These are phyloP conservation scores for Benitochromis conjunctus DNA, from an alignment of 2,113 vertebrate species.

Conservation along the genomic window DNA sequence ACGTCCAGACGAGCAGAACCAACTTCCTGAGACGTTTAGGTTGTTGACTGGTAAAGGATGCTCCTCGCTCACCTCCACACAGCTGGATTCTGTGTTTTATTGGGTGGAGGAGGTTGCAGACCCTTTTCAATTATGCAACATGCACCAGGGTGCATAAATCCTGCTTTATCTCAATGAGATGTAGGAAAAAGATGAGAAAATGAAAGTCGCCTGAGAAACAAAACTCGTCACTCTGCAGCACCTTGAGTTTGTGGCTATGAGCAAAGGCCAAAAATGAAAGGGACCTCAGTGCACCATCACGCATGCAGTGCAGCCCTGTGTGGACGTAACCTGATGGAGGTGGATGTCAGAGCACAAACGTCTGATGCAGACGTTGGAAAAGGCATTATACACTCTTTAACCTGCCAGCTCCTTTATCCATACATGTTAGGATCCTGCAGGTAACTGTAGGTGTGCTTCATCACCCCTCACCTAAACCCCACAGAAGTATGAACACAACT, in stretches of 20 bases:
- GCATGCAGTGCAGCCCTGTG: too few species aligned
- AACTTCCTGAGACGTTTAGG: neutral
- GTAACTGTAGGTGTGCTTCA: neutral
- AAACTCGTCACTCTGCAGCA: neutral
- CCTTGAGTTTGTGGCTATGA: neutral
- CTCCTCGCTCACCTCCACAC: neutral
- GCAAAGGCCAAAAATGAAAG: neutral
- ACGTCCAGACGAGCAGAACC: neutral
- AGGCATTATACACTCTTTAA: rapidly evolving
- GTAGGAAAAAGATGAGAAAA: neutral
- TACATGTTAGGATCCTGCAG: neutral
- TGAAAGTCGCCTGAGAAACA: neutral
- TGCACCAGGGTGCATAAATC: neutral
- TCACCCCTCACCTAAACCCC: neutral
- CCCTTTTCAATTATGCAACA: rapidly evolving
- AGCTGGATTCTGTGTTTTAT: neutral
- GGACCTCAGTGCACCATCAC: too few species aligned
- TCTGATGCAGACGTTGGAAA: neutral
- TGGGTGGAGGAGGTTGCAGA: neutral
- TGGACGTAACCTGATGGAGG: too few species aligned
- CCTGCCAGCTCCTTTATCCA: rapidly evolving
- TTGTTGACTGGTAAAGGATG: neutral
- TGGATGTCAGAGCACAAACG: too few species aligned
- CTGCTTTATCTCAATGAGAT: neutral
- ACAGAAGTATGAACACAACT: neutral